Evolutionary conservation across 2,797 vertebrate species (phyloP), one percentile per base, ranked within the genome.

Genomic region (Manis pentadactyla): DNA sequence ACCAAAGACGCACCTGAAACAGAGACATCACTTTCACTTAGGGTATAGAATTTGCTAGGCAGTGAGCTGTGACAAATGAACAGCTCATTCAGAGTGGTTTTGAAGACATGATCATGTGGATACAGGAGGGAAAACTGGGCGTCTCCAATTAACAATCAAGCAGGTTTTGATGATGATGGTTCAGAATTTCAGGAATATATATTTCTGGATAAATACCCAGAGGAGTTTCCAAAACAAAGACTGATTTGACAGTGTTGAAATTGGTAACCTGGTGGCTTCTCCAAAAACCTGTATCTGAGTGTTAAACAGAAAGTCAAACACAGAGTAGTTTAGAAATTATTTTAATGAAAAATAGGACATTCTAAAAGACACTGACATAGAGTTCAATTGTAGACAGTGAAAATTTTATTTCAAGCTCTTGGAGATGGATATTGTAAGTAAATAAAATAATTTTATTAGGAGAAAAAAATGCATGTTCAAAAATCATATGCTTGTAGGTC

Each of bases 41-140:
- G 99, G 99, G 99, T 96, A 29, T 99, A 77, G 99, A 99, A 73
- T 98, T 99, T 97, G 99, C 99, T 2, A 98, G 98, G 90, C 93
- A 98, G 55, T 93, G 99, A 88, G 98, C 98, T 19, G 84, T 90
- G 79, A 18, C 96, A 19, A 96, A 95, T 79, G 98, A 99, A 39
- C 98, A 99, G 64, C 95, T 86, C 63, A 99, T 99, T 25, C 98
- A 98, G 7, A 99, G 99, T 0, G 99, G 98, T 57, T 99, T 99
- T 97, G 99, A 99, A 95, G 99, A 99, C 97, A 99, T 99, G 99
- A 99, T 99, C 89, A 98, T 99, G 97, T 99, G 99, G 99, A 99
- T 99, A 51, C 99, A 99, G 97, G 99, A 99, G 29, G 99, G 99
- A 14, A 99, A 99, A 96, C 95, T 99, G 99, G 99, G 98, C 98